phyloP scores from a whole-genome alignment of 2,888 invertebrate species.

The Conops quadrifasciatus region DNA sequence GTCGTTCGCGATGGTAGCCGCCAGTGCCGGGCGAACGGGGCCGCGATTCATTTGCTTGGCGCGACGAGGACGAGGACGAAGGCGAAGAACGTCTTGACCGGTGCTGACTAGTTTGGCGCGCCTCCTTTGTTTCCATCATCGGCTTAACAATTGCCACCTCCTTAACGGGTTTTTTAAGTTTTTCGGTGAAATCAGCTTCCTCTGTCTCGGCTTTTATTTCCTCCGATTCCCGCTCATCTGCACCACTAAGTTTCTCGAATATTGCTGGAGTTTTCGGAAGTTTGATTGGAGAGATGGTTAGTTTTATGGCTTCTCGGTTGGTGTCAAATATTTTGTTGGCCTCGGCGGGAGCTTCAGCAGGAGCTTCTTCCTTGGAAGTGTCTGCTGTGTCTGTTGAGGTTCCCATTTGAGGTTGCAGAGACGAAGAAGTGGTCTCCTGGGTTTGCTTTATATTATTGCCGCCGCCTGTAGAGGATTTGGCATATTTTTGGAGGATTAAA shows the following conservation, averaged over 20 bases:
- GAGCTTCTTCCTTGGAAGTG: conserved; percentile 7
- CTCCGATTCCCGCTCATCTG: conserved; percentile 43
- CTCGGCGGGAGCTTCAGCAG: conserved; percentile 34
- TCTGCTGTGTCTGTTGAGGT: not conserved
- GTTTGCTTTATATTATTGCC: too few species aligned
- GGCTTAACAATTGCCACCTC: conserved; percentile 63
- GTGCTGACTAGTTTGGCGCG: conserved; percentile 44
- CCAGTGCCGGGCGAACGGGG: conserved; percentile 41
- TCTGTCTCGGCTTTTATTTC: conserved; percentile 42
- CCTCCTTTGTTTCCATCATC: conserved; percentile 55
- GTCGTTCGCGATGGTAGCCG: conserved; percentile 43
- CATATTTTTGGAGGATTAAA: conserved; percentile 59
- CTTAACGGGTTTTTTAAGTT: conserved; percentile 54
- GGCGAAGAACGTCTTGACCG: conserved; percentile 40
- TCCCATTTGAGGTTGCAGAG: conserved; percentile 30
- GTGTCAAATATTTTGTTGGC: conserved; percentile 59
- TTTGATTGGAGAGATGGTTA: conserved; percentile 60
- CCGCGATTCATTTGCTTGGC: not conserved
- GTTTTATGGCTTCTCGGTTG: conserved; percentile 62
- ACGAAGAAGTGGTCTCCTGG: too few species aligned
- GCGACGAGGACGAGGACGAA: not conserved
- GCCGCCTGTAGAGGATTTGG: conserved; percentile 46
- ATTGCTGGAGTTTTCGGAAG: conserved; percentile 55
- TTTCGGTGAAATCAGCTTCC: conserved; percentile 54
- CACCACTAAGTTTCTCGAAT: conserved; percentile 44